Percentiles rank a stretch among this genome's conserved stretches.
These are phyloP conservation scores for Itoplectis maculator DNA, from an alignment of 2,888 invertebrate genomes.

Conservation along the genomic window DNA sequence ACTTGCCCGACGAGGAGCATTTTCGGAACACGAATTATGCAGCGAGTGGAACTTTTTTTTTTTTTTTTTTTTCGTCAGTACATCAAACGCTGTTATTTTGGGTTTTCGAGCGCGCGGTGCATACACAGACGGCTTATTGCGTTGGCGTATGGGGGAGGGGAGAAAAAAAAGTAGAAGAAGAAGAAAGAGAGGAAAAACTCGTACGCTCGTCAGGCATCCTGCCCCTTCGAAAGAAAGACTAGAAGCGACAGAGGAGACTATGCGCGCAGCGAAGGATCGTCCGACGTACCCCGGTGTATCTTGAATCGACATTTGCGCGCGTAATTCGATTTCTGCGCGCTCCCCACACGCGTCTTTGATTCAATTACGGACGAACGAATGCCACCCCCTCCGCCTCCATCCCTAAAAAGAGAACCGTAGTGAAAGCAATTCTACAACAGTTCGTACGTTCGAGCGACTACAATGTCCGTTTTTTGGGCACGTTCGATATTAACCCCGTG, in stretches of 20 bases:
- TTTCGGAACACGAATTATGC: too few species aligned
- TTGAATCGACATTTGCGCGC: conserved; percentile 83
- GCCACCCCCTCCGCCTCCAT: too few species aligned
- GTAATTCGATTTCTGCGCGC: conserved; percentile 81
- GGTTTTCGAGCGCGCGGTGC: neutral
- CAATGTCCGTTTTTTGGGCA: neutral
- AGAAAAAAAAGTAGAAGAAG: conserved; percentile 4
- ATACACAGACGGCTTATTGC: neutral
- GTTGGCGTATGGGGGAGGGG: neutral
- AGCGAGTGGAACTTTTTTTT: too few species aligned
- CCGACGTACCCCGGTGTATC: conserved; percentile 73
- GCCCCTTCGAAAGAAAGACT: conserved; percentile 15
- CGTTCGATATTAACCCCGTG: neutral
- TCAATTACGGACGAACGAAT: conserved; percentile 80
- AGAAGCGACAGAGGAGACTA: conserved; percentile 36
- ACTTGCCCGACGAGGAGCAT: too few species aligned
- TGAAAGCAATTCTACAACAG: conserved; percentile 6
- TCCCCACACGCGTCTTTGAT: conserved; percentile 81
- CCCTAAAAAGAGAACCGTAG: conserved; percentile 35
- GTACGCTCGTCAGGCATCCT: neutral
- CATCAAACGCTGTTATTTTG: neutral
- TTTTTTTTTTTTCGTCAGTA: neutral
- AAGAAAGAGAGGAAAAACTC: conserved; percentile 4
- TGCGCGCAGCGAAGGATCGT: conserved; percentile 51
- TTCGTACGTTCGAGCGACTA: neutral